Evolutionary conservation across 1,140 invertebrate species (phyloP), one percentile per base, ranked within the genome.

Genomic region (Oryctes rhinoceros): DNA sequence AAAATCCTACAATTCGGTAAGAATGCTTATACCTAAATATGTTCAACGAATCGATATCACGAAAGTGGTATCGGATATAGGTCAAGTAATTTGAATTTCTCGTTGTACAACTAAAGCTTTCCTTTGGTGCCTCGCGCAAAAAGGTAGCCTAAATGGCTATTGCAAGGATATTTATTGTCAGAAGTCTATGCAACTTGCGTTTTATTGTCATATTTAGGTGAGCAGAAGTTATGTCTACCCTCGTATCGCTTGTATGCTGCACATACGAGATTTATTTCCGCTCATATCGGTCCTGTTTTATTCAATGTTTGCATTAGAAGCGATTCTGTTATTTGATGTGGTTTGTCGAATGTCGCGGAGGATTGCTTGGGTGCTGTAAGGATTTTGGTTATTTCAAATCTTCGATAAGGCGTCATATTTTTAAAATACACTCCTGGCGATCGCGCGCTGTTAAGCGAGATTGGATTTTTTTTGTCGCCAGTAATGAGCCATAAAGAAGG

Each of bases 131-230:
- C 53, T 59, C n/a, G 13, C 53, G 18, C 53, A 59, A 59, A 59
- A 59, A 59, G 53, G 15, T 59, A 59, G n/a, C 15, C 15, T 59
- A 18, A 59, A 59, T 59, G 18, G 53, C 13, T 59, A 18, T 59
- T 59, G 53, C 53, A 59, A 18, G 15, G 53, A 59, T 59, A 59
- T 59, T 59, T 59, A 59, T 59, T 59, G 53, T n/a, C n/a, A 59
- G 15, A 59, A n/a, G 53, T 59, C 53, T 59, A 18, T 59, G 53
- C 53, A 59, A 59, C 53, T 59, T 59, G 18, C 53, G 53, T 59
- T 59, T 59, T 59, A 59, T 59, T 59, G 53, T 59, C 15, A 59
- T 59, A 59, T 59, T 59, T 59, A 59, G 53, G 18, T 59, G 53
- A 59, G n/a, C 53, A 59, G 53, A 59, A 59, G 53, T 59, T 59